Evolutionary conservation across 2,113 vertebrate genomes (phyloP), one percentile per base, ranked within the genome.

Genomic region (Brachyistius frenatus): DNA sequence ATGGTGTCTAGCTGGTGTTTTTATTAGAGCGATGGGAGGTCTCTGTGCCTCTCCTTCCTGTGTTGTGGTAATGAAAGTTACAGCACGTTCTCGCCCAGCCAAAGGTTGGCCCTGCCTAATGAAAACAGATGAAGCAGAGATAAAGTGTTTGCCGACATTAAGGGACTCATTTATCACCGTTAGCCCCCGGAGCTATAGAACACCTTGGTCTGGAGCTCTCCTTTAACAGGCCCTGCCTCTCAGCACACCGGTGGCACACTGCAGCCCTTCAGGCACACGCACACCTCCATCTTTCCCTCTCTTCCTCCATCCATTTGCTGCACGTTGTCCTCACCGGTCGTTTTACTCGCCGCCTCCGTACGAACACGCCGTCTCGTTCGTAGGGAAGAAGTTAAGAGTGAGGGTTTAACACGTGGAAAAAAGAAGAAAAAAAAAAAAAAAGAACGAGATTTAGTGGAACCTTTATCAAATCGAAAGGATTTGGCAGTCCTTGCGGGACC

Each of bases 121-220:
- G 95, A 95, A 95, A 95, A 95, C 94, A 95, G 94, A 95, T 95
- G 94, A 95, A 94, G 93, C 95, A 95, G 94, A 95, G 94, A 95
- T 94, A 94, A 94, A 93, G 92, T 94, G 94, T 95, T 95, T 94
- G 93, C 93, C 85, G 93, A 91, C 93, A 94, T 95, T 95, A 95
- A 93, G 93, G 90, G 91, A 93, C 91, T 92, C 94, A 94, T 95
- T 95, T 93, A 94, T 95, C 95, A 95, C 91, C 85, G 92, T 95
- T 95, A 94, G 92, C 89, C 93, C 86, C 82, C 83, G 78, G 23
- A 93, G 93, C 94, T 89, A 93, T 70, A 73, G 90, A 94, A 88
- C 93, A 93, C 93, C 93, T 95, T 94, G 93, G 91, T 91, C 71
- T 88, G 85, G 89, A 84, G 91, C 91, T 86, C 90, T 90, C 83